Percentiles rank a stretch among this genome's conserved stretches.
Conservation (phyloP, 2,888 invertebrate species). For the Catocala fraxini region DNA sequence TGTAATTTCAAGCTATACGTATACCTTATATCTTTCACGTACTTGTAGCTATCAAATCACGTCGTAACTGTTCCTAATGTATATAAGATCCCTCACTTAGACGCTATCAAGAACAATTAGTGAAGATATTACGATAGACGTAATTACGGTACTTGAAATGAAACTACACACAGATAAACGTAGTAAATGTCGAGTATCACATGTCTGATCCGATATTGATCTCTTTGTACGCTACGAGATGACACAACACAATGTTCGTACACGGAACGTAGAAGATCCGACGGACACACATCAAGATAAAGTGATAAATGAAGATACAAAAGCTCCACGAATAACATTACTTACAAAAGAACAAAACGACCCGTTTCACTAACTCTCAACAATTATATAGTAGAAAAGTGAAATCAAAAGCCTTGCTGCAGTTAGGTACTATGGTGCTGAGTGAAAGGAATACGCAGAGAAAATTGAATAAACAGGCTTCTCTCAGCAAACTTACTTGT, state of each 20-base stretch:
- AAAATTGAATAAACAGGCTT: conserved; percentile 41
- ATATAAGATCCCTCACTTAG: background rate
- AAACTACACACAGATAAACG: background rate
- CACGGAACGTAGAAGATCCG: too few species aligned
- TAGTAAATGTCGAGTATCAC: background rate
- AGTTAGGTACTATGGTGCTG: conserved; percentile 16
- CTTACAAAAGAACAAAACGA: conserved; percentile 1
- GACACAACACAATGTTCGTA: too few species aligned
- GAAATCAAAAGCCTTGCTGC: conserved; percentile 3
- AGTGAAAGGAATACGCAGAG: conserved; percentile 25
- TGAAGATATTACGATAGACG: background rate
- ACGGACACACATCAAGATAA: too few species aligned
- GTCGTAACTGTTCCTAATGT: background rate
- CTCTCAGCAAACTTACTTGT: conserved; percentile 38
- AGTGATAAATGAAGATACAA: too few species aligned
- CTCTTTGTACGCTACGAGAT: background rate
- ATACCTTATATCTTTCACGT: background rate
- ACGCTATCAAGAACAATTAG: conserved; percentile 2
- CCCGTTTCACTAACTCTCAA: conserved; percentile 7
- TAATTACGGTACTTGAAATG: background rate
- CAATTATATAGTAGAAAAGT: conserved; percentile 1
- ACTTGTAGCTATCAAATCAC: background rate
- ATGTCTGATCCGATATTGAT: background rate
- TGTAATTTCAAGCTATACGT: background rate
- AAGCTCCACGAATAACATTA: too few species aligned